Conservation (phyloP, 2,888 invertebrate species). For the Caenorhabditis angaria region DNA sequence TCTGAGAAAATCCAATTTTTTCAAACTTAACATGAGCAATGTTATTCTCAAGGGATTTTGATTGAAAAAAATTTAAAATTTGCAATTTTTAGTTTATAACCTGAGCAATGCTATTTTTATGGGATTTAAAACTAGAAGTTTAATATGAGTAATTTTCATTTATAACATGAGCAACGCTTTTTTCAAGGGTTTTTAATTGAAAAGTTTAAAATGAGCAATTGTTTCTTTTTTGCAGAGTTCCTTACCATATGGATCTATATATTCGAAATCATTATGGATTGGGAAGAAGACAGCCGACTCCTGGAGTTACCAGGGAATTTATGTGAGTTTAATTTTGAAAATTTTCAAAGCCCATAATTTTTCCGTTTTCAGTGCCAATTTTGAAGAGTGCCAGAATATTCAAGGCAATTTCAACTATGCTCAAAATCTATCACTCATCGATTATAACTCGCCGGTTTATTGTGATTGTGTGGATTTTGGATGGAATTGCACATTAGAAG, state of each 20-base stretch:
- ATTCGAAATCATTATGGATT: conserved; percentile 30
- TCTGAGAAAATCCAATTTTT: background rate
- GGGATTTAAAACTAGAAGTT: no score
- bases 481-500: conserved; percentile 64
- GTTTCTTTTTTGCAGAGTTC: background rate
- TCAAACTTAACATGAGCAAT: no score
- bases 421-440: conserved; percentile 23
- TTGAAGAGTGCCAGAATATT: conserved; percentile 22
- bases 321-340: no score
- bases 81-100: no score
- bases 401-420: conserved; percentile 23
- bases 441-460: conserved; percentile 52
- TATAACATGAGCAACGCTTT: no score
- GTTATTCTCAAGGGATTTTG: no score
- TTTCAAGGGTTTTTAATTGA: no score
- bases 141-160: no score
- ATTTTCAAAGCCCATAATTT: no score
- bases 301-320: conserved; percentile 18
- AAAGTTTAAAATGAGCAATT: background rate
- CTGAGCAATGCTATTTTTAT: no score
- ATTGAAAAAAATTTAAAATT: no score
- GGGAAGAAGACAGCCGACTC: conserved; percentile 23
- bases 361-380: conserved; percentile 27
- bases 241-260: conserved; percentile 13
- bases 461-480: conserved; percentile 56